phyloP scores from a whole-genome alignment of 2,113 vertebrate species.

The Bubo bubo region DNA sequence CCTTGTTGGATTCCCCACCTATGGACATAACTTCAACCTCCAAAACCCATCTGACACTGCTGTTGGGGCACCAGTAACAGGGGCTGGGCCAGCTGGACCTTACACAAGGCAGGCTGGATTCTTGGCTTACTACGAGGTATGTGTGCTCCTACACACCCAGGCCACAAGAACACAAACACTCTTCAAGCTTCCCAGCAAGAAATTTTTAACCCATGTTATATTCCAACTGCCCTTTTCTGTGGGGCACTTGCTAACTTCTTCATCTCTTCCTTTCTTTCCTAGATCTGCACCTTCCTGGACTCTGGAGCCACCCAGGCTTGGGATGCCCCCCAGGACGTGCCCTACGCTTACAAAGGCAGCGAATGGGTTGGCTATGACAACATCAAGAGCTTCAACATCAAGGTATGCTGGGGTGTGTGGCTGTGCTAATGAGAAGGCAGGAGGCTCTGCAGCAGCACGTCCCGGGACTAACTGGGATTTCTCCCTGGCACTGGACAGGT shows the following conservation, averaged over 20 bases:
- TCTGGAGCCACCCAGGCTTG: slow-evolving; percentile 73
- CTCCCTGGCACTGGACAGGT: slow-evolving; percentile 36
- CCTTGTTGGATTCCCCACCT: slow-evolving; percentile 84
- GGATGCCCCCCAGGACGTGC: slow-evolving; percentile 72
- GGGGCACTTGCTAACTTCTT: no score
- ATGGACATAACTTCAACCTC: slow-evolving; percentile 77
- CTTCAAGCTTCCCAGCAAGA: no score
- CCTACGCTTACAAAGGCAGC: slow-evolving; percentile 75
- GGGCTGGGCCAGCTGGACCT: slow-evolving; percentile 78
- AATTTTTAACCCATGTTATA: no score
- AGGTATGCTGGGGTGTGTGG: slow-evolving; percentile 57
- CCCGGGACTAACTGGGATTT: neutral
- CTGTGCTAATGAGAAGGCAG: accelerated
- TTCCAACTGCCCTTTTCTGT: no score
- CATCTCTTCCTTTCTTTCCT: no score
- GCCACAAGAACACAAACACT: no score
- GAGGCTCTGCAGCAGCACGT: neutral
- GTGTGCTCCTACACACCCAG: no score
- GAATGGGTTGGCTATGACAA: slow-evolving; percentile 82
- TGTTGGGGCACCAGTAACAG: slow-evolving; percentile 74
- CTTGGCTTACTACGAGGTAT: no score
- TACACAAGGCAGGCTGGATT: no score
- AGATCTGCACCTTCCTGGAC: slow-evolving; percentile 75
- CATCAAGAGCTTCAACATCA: slow-evolving; percentile 76
- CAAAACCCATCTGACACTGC: slow-evolving; percentile 65